Conservation (phyloP, 2,888 invertebrate species). For the Reticulitermes lucifugus region DNA sequence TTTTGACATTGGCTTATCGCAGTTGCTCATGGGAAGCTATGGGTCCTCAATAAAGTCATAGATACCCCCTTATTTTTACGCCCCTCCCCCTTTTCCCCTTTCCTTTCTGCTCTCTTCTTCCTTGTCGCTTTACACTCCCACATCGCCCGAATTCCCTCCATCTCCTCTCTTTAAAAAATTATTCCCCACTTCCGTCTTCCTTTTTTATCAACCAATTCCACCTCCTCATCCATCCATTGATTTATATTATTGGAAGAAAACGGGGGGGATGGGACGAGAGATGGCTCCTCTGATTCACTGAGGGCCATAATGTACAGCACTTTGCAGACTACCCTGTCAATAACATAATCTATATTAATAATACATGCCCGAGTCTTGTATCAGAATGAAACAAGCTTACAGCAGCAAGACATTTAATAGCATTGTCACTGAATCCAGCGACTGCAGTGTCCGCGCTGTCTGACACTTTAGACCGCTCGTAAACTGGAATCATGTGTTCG, state of each 20-base stretch:
- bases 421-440: too few relatives aligned
- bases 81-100: background rate
- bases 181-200: conserved; percentile 27
- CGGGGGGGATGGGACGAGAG: background rate
- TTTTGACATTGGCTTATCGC: conserved; percentile 1
- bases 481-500: too few relatives aligned
- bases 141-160: background rate
- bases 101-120: background rate
- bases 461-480: too few relatives aligned
- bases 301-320: background rate
- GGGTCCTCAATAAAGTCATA: conserved; percentile 26
- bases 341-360: background rate
- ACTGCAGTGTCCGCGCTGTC: too few relatives aligned
- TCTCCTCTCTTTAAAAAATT: background rate
- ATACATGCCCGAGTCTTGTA: too few relatives aligned
- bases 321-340: conserved; percentile 33
- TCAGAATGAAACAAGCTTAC: too few relatives aligned
- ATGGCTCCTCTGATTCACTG: conserved; percentile 11
- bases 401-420: too few relatives aligned
- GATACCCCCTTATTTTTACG: conserved; percentile 21
- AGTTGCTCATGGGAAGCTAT: background rate
- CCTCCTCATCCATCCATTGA: conserved; percentile 48
- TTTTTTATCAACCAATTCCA: conserved; percentile 40
- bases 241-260: conserved; percentile 45
- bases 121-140: conserved; percentile 25